Conservation (phyloP, 2,797 vertebrate species). For the Cyprinodon diabolis region DNA sequence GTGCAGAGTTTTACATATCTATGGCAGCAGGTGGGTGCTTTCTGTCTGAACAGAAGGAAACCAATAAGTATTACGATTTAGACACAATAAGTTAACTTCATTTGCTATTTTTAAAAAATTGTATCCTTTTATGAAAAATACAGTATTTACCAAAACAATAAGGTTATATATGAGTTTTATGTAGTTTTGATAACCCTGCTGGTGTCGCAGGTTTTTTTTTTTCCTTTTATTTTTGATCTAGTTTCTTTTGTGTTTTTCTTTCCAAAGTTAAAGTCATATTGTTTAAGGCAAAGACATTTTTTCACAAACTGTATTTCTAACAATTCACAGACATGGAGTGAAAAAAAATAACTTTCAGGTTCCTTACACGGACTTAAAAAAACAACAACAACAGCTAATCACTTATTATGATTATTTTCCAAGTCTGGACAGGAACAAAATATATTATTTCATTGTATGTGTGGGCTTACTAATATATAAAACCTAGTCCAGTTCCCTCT, state of each 20-base stretch:
- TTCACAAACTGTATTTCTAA: neutral
- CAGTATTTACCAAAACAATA: neutral
- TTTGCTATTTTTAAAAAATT: neutral
- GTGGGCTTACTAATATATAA: too few relatives aligned
- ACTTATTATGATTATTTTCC: too few relatives aligned
- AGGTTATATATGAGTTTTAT: too few relatives aligned
- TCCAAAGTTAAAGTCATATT: neutral
- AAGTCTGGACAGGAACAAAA: neutral
- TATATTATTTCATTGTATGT: neutral
- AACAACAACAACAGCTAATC: too few relatives aligned
- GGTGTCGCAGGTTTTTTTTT: neutral
- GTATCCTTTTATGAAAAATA: neutral
- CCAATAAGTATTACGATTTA: neutral
- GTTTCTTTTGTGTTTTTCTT: neutral
- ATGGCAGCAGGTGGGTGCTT: slow-evolving; percentile 69
- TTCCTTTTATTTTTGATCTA: neutral
- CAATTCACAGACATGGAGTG: neutral
- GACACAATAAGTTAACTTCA: neutral
- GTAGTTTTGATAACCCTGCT: neutral
- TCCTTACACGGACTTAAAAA: too few relatives aligned
- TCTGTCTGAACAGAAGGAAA: slow-evolving; percentile 7
- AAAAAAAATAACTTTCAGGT: neutral
- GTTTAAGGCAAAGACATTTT: neutral
- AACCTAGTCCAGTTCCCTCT: too few relatives aligned
- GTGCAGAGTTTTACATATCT: slow-evolving; percentile 68